phyloP scores from a whole-genome alignment of 2,888 invertebrate species.

The Cetonia aurata region DNA sequence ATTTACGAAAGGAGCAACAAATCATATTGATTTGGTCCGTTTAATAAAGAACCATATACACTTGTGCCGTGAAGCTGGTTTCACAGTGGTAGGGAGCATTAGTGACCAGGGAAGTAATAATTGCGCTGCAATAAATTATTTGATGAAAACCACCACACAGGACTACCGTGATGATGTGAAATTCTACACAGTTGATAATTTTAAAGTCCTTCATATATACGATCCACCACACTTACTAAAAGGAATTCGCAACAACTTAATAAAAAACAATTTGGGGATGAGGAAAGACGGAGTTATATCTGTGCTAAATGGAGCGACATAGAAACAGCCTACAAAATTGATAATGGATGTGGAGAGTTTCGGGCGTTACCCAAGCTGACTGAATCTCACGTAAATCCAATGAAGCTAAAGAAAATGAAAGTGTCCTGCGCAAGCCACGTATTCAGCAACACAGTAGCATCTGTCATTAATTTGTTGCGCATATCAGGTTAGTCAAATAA shows the following conservation, averaged over 20 bases:
- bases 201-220: slow-evolving; percentile 36
- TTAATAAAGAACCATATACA: slow-evolving; percentile 38
- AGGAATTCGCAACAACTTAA: slow-evolving; percentile 37
- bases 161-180: not conserved
- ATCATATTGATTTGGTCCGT: slow-evolving; percentile 23
- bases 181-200: slow-evolving; percentile 24
- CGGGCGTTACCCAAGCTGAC: slow-evolving; percentile 9
- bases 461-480: slow-evolving; percentile 18
- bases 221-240: slow-evolving; percentile 45
- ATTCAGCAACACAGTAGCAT: slow-evolving; percentile 37
- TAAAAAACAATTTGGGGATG: slow-evolving; percentile 40
- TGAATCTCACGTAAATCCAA: not conserved
- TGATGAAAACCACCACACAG: slow-evolving; percentile 3
- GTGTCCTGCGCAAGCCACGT: slow-evolving; percentile 34
- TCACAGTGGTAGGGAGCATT: slow-evolving; percentile 8
- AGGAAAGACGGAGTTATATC: not conserved
- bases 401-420: slow-evolving; percentile 33
- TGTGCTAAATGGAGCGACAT: slow-evolving; percentile 28
- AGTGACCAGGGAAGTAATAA: slow-evolving; percentile 37
- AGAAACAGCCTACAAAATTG: slow-evolving; percentile 19
- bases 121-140: slow-evolving; percentile 30
- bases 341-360: slow-evolving; percentile 28
- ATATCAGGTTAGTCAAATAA: slow-evolving; percentile 28
- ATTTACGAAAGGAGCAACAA: slow-evolving; percentile 25
- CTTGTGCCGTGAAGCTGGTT: slow-evolving; percentile 15